These are phyloP conservation scores for Eunapius fragilis DNA, from an alignment of 37 sponge, comb jelly and placozoan species.

Conservation along the genomic window DNA sequence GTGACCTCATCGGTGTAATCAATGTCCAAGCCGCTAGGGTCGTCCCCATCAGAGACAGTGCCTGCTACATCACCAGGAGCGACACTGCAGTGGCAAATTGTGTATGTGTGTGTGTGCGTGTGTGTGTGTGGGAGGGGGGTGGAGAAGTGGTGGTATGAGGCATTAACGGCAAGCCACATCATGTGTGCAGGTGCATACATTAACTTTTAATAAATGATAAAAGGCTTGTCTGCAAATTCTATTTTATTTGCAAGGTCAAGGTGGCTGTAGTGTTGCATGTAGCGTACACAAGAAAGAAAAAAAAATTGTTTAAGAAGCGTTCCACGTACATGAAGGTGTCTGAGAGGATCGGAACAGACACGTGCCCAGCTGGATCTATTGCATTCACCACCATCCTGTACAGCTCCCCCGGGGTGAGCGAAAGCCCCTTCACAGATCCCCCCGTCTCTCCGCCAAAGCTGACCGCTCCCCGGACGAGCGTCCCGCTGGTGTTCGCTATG, in stretches of 20 bases:
- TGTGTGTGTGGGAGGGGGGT: background rate
- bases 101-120: background rate
- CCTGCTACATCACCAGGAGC: slow-evolving; percentile 55
- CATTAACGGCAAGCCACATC: too few species aligned
- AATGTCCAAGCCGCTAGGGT: slow-evolving; percentile 45
- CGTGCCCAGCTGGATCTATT: slow-evolving; percentile 38
- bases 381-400: slow-evolving; percentile 70
- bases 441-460: slow-evolving; percentile 1
- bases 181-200: too few species aligned
- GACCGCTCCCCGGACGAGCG: slow-evolving; percentile 20
- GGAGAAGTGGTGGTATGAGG: too few species aligned
- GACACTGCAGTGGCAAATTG: slow-evolving; percentile 45
- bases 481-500: slow-evolving; percentile 25
- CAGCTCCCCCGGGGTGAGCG: background rate
- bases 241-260: too few species aligned
- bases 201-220: too few species aligned
- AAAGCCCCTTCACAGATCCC: slow-evolving; percentile 36
- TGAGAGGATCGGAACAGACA: slow-evolving; percentile 26
- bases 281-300: background rate
- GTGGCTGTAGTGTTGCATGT: too few species aligned
- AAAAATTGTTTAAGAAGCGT: background rate
- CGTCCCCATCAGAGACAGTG: slow-evolving; percentile 70
- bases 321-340: slow-evolving; percentile 42
- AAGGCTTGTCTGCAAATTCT: too few species aligned
- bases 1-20: slow-evolving; percentile 71